A percentile compares a stretch with the other conserved stretches of the same genome.
Evolutionary conservation across 2,888 invertebrate genomes (phyloP).

Genomic region (Lithodes maja): DNA sequence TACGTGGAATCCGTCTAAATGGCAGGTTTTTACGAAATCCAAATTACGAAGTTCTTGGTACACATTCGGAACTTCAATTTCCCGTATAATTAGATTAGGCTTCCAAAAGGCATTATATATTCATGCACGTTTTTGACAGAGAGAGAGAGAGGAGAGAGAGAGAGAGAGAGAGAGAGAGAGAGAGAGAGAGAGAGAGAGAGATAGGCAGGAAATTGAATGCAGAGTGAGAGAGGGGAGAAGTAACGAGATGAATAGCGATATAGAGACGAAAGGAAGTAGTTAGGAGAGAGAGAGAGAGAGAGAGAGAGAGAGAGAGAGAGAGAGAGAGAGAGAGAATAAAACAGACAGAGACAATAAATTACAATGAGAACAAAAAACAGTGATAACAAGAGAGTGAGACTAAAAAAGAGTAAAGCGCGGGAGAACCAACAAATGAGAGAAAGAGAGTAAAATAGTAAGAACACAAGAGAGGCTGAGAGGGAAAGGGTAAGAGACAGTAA

Average conservation of each 20-base stretch:
- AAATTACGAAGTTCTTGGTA: too few species aligned
- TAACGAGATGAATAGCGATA: not conserved
- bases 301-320: not conserved
- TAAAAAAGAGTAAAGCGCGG: not conserved
- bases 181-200: constrained; percentile 1
- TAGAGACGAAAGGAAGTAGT: not conserved
- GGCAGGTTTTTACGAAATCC: too few species aligned
- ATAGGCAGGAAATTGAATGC: not conserved
- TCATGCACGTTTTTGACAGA: too few species aligned
- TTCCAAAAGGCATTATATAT: too few species aligned
- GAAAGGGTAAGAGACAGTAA: not conserved
- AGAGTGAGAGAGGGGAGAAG: not conserved
- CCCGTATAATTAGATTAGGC: too few species aligned
- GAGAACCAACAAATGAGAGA: not conserved
- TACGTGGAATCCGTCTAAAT: too few species aligned
- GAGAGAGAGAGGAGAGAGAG: not conserved
- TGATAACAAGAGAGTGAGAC: not conserved
- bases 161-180: not conserved
- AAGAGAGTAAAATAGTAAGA: too few species aligned
- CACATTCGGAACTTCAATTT: too few species aligned
- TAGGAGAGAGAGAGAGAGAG: not conserved
- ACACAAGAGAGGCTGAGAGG: not conserved
- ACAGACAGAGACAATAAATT: not conserved
- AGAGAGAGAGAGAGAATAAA: not conserved
- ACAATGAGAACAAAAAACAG: not conserved